Conservation (phyloP, 2,888 invertebrate species). For the Chironomus tentans region DNA sequence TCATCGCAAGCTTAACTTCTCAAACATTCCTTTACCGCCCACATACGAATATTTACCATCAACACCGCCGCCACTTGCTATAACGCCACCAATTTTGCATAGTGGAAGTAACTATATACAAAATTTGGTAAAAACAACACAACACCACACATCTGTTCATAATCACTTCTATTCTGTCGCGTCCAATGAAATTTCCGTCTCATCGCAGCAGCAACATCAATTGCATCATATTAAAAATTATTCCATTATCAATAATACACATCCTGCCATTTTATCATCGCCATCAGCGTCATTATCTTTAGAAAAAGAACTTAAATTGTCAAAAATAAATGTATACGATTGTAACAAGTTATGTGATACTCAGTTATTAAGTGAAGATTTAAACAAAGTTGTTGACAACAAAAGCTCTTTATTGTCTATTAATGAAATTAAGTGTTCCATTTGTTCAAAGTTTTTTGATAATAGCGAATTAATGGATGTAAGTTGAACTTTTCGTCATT, state of each 20-base stretch:
- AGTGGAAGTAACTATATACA: background rate
- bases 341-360: conserved; percentile 17
- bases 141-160: conserved; percentile 7
- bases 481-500: background rate
- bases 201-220: background rate
- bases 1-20: background rate
- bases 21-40: background rate
- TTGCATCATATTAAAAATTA: background rate
- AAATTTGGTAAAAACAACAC: background rate
- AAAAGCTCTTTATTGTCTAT: background rate
- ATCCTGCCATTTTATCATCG: background rate
- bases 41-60: background rate
- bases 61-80: background rate
- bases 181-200: background rate
- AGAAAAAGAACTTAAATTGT: background rate
- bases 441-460: conserved; percentile 8
- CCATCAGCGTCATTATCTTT: background rate
- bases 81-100: background rate
- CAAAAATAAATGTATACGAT: conserved; percentile 19
- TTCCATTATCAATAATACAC: background rate
- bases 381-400: background rate
- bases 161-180: conserved; percentile 19
- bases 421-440: background rate
- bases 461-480: conserved; percentile 17
- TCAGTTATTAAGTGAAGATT: background rate